These are phyloP conservation scores for Drosophila putrida DNA, from an alignment of 2,888 invertebrate genomes.

Conservation along the genomic window DNA sequence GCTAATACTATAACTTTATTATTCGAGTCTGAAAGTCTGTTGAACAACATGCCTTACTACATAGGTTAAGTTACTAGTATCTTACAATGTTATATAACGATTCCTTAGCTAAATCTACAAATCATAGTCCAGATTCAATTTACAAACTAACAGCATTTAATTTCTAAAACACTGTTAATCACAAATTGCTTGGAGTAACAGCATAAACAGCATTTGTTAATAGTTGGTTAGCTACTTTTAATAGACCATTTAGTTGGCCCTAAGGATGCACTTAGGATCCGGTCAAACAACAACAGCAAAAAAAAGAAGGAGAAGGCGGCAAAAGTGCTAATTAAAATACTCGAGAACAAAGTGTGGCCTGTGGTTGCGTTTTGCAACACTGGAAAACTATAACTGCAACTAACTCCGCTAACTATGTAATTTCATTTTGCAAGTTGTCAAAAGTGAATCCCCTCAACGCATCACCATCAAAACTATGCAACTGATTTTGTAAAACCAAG, in stretches of 20 bases:
- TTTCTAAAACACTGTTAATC: background rate
- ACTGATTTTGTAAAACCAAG: slow-evolving; percentile 25
- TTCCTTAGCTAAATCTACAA: background rate
- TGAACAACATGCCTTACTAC: too few species aligned
- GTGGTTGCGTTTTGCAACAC: slow-evolving; percentile 25
- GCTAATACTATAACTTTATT: too few species aligned
- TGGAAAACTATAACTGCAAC: slow-evolving; percentile 9
- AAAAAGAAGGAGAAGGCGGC: background rate
- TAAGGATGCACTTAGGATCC: background rate
- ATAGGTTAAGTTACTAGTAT: too few species aligned
- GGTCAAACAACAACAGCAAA: slow-evolving; percentile 6
- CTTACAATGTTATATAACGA: background rate
- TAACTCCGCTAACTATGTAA: slow-evolving; percentile 42
- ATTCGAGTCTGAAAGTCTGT: too few species aligned
- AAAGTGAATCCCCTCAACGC: slow-evolving; percentile 36
- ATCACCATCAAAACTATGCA: slow-evolving; percentile 47
- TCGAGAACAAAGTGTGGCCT: slow-evolving; percentile 33
- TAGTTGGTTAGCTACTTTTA: slow-evolving; percentile 1
- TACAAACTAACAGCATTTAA: background rate
- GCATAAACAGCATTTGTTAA: slow-evolving; percentile 3
- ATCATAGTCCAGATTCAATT: background rate
- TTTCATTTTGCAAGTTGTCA: slow-evolving; percentile 45
- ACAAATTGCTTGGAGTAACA: background rate
- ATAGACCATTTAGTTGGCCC: slow-evolving; percentile 9
- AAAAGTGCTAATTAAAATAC: slow-evolving; percentile 48